Conservation (phyloP, 2,113 vertebrate species). For the Albula goreensis region DNA sequence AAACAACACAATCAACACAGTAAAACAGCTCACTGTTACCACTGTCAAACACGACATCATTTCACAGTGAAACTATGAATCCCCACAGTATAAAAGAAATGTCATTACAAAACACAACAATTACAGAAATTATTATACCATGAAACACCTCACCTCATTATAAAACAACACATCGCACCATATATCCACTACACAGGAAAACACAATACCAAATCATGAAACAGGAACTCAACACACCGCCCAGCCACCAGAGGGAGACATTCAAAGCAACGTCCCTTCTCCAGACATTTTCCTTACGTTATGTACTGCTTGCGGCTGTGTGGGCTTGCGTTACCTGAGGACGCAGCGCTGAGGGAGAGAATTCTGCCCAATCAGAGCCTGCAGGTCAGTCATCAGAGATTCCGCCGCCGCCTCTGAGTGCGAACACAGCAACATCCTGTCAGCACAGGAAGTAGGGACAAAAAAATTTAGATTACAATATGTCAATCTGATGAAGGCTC, state of each 20-base stretch:
- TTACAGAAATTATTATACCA: not conserved
- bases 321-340: conserved; percentile 14
- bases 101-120: not conserved
- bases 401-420: conserved; percentile 33
- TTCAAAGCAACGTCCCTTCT: not conserved
- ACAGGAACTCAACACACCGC: not conserved
- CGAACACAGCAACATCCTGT: conserved; percentile 39
- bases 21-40: not conserved
- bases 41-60: not conserved
- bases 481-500: not conserved
- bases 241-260: not conserved
- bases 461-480: not conserved
- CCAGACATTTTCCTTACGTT: no score
- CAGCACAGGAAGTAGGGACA: not conserved
- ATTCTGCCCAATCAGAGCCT: conserved; percentile 5
- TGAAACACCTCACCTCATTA: not conserved
- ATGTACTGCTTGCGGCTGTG: not conserved
- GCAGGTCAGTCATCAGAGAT: conserved; percentile 22
- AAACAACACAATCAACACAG: not conserved
- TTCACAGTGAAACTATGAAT: not conserved
- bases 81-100: no score
- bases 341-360: not conserved
- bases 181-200: not conserved
- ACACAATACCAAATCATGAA: not conserved
- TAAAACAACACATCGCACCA: no score